Conservation (phyloP, 1,140 invertebrate genomes). For the Musca domestica region DNA sequence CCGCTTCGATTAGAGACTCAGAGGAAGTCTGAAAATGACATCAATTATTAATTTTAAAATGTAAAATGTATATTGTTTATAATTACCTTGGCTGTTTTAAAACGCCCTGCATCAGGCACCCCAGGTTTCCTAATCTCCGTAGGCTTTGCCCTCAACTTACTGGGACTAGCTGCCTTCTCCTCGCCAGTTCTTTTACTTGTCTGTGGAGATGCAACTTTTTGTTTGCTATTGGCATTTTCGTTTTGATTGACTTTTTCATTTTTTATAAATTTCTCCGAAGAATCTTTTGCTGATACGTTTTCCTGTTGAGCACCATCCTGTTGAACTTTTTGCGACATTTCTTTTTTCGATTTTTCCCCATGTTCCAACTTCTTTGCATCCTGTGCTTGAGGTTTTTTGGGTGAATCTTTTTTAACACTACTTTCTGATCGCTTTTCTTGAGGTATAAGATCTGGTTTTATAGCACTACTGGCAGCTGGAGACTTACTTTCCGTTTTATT, state of each 20-base stretch:
- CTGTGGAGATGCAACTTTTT: not conserved
- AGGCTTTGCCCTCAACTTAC: conserved; percentile 26
- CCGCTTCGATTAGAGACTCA: not conserved
- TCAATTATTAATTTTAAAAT: not conserved
- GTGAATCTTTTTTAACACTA: not conserved
- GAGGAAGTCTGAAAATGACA: conserved; percentile 13
- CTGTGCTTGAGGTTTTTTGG: not conserved
- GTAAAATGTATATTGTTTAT: not conserved
- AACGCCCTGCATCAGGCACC: not conserved
- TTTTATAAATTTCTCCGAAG: conserved; percentile 4
- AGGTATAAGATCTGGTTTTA: conserved; percentile 38
- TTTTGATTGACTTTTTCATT: not conserved
- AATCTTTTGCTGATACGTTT: not conserved
- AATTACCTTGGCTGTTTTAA: conserved; percentile 21
- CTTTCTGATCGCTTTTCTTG: conserved; percentile 23
- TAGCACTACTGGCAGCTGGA: not conserved
- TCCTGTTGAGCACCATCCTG: too few species aligned
- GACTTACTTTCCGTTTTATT: conserved; percentile 41
- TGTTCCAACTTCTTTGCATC: not conserved
- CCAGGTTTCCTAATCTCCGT: conserved; percentile 28
- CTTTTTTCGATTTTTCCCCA: not conserved
- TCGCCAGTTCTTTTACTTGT: not conserved
- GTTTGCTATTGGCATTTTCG: not conserved
- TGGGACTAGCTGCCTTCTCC: not conserved
- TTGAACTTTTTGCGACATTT: not conserved